phyloP scores from a whole-genome alignment of 2,797 vertebrate species.

The Melanotaenia maccullochi region DNA sequence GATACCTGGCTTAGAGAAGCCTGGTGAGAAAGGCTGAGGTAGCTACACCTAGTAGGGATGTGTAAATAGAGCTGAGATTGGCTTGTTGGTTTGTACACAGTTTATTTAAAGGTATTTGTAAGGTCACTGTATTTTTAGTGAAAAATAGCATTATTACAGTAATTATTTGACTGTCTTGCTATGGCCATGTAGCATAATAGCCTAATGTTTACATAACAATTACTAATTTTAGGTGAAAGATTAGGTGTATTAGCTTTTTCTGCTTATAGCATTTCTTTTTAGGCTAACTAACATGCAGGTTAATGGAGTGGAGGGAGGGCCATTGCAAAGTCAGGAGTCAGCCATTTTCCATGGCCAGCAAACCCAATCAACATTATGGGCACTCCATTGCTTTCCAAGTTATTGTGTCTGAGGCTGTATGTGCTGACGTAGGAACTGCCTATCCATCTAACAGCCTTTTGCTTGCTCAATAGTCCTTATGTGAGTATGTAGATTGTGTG shows the following conservation, averaged over 20 bases:
- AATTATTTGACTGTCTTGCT: conserved; percentile 4
- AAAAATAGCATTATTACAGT: not conserved
- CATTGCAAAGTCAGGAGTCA: conserved; percentile 40
- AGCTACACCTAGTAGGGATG: not conserved
- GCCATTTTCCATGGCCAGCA: conserved; percentile 62
- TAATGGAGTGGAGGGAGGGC: conserved; percentile 27
- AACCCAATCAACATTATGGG: conserved; percentile 59
- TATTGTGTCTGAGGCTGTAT: conserved; percentile 59
- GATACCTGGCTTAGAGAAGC: not conserved
- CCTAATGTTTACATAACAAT: conserved; percentile 3
- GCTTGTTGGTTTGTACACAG: not conserved
- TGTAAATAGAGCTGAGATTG: not conserved
- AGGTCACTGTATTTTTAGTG: no score
- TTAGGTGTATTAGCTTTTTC: conserved; percentile 21
- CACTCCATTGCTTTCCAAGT: conserved; percentile 58
- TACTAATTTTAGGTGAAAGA: conserved; percentile 27
- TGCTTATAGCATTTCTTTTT: conserved; percentile 31
- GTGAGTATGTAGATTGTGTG: conserved; percentile 40
- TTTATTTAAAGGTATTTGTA: not conserved
- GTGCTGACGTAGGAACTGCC: conserved; percentile 59
- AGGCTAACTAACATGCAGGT: conserved; percentile 36
- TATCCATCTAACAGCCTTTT: conserved; percentile 48
- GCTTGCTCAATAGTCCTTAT: conserved; percentile 63
- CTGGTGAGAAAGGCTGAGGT: not conserved
- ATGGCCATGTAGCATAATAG: not conserved